Evolutionary conservation across 1,140 invertebrate species (phyloP).

Genomic region (Hyles vespertilio): DNA sequence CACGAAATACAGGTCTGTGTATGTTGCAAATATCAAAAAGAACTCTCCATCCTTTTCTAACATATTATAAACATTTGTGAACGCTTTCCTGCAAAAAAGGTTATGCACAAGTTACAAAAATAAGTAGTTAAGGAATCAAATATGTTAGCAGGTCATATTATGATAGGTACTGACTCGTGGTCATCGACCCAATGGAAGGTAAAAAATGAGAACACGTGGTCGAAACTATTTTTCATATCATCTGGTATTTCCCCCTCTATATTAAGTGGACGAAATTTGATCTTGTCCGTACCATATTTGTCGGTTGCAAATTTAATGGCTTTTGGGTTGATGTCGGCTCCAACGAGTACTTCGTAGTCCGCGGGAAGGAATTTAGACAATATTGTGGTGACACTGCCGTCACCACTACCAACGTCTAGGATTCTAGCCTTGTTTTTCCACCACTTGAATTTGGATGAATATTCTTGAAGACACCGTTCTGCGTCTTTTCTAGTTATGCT

Average conservation of each 20-base stretch:
- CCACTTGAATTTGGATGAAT: constrained; percentile 3
- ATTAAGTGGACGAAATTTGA: background rate
- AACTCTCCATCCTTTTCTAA: background rate
- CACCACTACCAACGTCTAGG: constrained; percentile 5
- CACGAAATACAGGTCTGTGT: background rate
- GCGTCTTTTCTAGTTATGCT: background rate
- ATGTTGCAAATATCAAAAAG: background rate
- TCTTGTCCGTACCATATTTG: background rate
- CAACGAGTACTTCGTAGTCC: background rate
- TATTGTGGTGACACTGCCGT: constrained; percentile 6
- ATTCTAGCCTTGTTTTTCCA: background rate
- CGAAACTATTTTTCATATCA: constrained; percentile 1
- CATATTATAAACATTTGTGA: constrained; percentile 3
- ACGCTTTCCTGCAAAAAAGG: constrained; percentile 9
- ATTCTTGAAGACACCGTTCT: background rate
- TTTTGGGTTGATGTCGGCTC: background rate
- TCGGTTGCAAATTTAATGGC: constrained; percentile 4
- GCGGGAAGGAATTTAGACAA: background rate
- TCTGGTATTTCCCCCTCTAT: constrained; percentile 5
- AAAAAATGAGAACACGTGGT: constrained; percentile 2
- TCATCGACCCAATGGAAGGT: constrained; percentile 1
- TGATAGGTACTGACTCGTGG: constrained; percentile 2
- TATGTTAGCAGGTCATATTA: background rate
- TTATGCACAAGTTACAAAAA: too few relatives aligned
- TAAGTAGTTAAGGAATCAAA: too few relatives aligned